Percentiles rank a stretch among this genome's conserved stretches.
Evolutionary conservation across 35 echinoderm and acorn worm genomes (phyloP).

Genomic region (Lytechinus variegatus): DNA sequence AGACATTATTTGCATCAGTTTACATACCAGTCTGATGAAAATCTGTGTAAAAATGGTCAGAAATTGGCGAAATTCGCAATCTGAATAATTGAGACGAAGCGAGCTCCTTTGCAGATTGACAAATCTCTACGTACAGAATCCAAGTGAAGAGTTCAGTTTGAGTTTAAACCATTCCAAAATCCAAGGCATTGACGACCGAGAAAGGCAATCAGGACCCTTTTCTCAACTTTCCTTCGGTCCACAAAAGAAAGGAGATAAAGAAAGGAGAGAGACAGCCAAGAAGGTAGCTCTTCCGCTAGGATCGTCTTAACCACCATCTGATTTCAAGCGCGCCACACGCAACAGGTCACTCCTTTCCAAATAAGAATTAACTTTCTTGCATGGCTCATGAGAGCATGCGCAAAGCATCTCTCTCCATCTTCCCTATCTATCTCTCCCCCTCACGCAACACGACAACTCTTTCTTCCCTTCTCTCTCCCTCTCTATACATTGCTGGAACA

Average conservation of each 20-base stretch:
- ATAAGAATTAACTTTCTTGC: constrained; percentile 4
- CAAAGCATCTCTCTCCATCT: not conserved
- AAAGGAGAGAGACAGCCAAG: not conserved
- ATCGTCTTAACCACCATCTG: not conserved
- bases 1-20: not conserved
- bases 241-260: not conserved
- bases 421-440: not conserved
- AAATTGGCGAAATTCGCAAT: not conserved
- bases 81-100: not conserved
- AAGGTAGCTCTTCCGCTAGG: not conserved
- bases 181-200: not conserved
- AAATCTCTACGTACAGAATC: constrained; percentile 1
- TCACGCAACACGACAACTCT: not conserved
- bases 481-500: not conserved
- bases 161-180: constrained; percentile 13
- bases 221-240: not conserved
- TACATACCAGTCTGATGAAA: not conserved
- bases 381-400: not conserved
- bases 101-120: not conserved
- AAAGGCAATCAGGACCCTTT: not conserved
- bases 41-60: not conserved
- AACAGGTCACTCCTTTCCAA: not conserved
- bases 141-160: not conserved
- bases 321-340: not conserved
- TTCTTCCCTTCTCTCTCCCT: not conserved